Evolutionary conservation across 2,888 invertebrate species (phyloP).

Genomic region (Torymus aiolomorphi): DNA sequence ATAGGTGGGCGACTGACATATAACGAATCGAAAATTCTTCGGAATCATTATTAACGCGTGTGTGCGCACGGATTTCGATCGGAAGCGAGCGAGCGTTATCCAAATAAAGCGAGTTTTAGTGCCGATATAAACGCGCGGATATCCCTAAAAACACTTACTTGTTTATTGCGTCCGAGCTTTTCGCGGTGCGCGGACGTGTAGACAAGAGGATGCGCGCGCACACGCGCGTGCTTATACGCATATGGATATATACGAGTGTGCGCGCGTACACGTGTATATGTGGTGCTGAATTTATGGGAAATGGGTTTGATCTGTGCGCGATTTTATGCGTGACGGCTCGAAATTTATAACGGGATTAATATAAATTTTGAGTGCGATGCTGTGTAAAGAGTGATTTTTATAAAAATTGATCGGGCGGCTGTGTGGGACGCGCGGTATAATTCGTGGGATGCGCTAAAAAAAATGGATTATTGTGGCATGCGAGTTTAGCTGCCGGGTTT

Average conservation of each 20-base stretch:
- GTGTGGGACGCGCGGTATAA: too few relatives aligned
- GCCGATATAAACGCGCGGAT: neutral
- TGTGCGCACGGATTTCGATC: neutral
- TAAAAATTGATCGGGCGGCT: too few relatives aligned
- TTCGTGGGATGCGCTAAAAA: too few relatives aligned
- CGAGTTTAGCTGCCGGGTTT: too few relatives aligned
- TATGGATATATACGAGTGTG: too few relatives aligned
- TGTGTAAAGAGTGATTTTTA: too few relatives aligned
- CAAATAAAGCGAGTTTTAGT: slow-evolving; percentile 2
- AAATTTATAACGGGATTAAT: neutral
- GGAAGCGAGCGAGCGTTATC: slow-evolving; percentile 46
- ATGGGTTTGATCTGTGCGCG: neutral
- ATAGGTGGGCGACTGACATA: too few relatives aligned
- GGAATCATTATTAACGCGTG: slow-evolving; percentile 3
- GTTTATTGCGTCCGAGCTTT: slow-evolving; percentile 19
- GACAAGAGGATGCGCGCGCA: too few relatives aligned
- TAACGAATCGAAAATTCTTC: neutral
- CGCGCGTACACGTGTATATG: neutral
- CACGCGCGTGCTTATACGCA: too few relatives aligned
- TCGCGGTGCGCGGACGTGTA: neutral
- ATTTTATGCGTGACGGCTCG: slow-evolving; percentile 12
- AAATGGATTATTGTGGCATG: too few relatives aligned
- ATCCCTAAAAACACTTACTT: slow-evolving; percentile 25
- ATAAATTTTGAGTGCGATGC: too few relatives aligned
- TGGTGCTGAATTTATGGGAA: slow-evolving; percentile 4